phyloP scores from a whole-genome alignment of 2,797 vertebrate species.

The Melanotaenia trifasciata region DNA sequence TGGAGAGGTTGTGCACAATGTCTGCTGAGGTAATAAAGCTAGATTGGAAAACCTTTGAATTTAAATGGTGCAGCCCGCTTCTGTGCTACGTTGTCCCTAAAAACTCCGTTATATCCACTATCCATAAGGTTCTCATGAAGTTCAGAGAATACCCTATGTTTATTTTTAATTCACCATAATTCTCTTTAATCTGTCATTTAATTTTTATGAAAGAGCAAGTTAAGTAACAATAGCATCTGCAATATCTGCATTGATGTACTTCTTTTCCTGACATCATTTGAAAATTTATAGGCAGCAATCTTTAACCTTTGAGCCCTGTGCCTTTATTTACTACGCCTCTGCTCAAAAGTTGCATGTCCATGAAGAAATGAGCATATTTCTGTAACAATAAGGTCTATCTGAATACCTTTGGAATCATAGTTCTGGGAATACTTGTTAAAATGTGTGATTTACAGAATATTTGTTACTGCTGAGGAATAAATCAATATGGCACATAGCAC shows the following conservation, averaged over 20 bases:
- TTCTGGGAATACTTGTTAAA: no score
- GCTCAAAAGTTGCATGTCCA: no score
- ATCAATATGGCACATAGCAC: no score
- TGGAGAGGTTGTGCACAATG: background rate
- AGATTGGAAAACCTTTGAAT: background rate
- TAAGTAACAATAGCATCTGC: background rate
- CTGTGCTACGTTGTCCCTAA: background rate
- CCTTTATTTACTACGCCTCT: no score
- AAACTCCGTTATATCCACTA: background rate
- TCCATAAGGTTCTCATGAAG: background rate
- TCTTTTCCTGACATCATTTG: background rate
- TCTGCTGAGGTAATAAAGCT: slow-evolving; percentile 4
- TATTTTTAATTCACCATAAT: background rate
- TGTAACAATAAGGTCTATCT: no score
- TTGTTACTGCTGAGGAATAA: no score
- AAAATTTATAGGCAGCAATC: no score
- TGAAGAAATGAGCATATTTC: no score
- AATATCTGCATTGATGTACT: background rate
- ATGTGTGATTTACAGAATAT: no score
- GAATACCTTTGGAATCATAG: no score
- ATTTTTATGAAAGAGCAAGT: background rate
- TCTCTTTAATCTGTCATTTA: background rate
- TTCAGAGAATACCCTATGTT: background rate
- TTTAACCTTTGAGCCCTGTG: no score
- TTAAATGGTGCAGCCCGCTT: background rate